Evolutionary conservation across 2,888 invertebrate genomes (phyloP).

Genomic region (Lithophane ornitopus): DNA sequence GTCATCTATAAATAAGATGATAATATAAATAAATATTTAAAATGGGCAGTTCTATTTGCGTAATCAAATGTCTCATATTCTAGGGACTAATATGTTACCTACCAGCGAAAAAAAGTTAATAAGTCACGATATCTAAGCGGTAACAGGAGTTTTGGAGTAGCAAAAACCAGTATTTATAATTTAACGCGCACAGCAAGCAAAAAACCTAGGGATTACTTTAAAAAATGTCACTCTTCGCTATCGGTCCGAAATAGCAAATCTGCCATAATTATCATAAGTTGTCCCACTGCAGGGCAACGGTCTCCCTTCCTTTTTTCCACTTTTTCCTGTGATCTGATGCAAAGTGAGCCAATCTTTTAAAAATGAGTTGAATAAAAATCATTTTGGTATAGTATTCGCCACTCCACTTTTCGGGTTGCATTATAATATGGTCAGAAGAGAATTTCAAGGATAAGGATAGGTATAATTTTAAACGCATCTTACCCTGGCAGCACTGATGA

Average conservation of each 20-base stretch:
- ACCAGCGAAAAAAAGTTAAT: not conserved
- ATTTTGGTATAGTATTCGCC: not conserved
- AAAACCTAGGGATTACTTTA: too few species aligned
- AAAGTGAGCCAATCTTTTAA: too few species aligned
- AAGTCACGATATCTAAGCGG: not conserved
- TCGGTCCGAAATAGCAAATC: not conserved
- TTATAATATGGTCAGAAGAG: not conserved
- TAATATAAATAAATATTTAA: not conserved
- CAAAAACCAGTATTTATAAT: not conserved
- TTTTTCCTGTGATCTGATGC: too few species aligned
- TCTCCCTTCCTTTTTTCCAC: too few species aligned
- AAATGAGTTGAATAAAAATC: not conserved
- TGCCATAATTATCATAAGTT: too few species aligned
- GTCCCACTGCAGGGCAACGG: too few species aligned
- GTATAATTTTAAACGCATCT: conserved; percentile 28
- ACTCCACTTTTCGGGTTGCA: too few species aligned
- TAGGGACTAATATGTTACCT: not conserved
- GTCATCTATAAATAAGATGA: conserved; percentile 91
- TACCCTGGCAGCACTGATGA: conserved; percentile 97
- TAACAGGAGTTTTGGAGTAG: not conserved
- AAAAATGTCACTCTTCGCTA: not conserved
- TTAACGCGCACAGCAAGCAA: too few species aligned
- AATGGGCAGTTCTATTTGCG: not conserved
- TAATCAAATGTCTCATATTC: not conserved
- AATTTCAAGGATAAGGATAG: not conserved